Evolutionary conservation across 2,113 vertebrate species (phyloP), one percentile per base, ranked within the genome.

Genomic region (Melanotaenia duboulayi): DNA sequence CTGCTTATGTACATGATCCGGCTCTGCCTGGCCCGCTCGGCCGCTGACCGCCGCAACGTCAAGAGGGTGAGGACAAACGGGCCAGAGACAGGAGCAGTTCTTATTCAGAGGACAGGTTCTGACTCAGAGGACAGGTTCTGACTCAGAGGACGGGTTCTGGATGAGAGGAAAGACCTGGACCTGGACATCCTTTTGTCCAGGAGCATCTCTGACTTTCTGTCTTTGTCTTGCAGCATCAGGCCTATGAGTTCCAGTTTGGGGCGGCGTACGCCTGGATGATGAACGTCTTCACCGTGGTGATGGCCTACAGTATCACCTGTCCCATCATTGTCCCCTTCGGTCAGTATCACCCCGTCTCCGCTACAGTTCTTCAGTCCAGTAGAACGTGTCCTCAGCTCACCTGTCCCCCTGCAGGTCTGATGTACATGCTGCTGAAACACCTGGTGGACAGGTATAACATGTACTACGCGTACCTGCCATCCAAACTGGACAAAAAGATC

Each of bases 221-320:
- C 8, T 51, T 60, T 2, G 0, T 71, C 50, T 25, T 44, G 24
- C 92, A 99, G 97, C 97, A 99, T 75, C 97, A 99, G 89, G 97
- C 97, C 74, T 99, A 98, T 0, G 97, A 99, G 94, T 99, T 99
- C 90, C 97, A 99, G 94, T 99, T 99, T 1, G 97, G 97, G 17
- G 96, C 96, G 4, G 97, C 97, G 52, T 99, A 99, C 0, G 97
- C 97, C 55, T 99, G 97, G 97, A 99, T 99, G 96, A 99, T 99
- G 97, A 97, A 96, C 1, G 96, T 99, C 87, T 98, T 99, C 93
- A 98, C 97, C 11, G 97, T 99, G 70, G 97, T 99, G 78, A 99
- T 99, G 97, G 98, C 97, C 7, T 99, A 99, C 94, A 99, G 97
- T 91, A 99, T 99, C 93, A 98, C 96, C 71, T 99, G 97, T 63